Conservation (phyloP, 1,140 invertebrate species). For the Venturia canescens region DNA sequence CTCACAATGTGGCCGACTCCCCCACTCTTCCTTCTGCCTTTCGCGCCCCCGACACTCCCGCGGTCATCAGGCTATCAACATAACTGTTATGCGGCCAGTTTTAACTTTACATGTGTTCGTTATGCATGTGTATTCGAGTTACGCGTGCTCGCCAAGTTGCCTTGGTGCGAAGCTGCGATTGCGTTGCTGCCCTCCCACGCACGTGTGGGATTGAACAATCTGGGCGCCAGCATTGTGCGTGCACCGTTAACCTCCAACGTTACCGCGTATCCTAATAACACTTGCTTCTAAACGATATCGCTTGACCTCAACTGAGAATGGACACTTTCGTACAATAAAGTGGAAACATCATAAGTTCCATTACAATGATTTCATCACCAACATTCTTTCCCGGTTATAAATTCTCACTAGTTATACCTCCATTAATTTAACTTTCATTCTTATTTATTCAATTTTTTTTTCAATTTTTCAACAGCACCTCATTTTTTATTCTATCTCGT, state of each 20-base stretch:
- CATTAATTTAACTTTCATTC: no score
- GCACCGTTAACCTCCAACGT: constrained; percentile 62
- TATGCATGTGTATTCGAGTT: not conserved
- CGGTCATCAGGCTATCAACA: constrained; percentile 63
- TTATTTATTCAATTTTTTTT: no score
- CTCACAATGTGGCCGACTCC: not conserved
- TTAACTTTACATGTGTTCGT: constrained; percentile 35
- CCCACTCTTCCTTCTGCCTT: no score
- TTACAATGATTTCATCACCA: not conserved
- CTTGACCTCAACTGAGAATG: constrained; percentile 1
- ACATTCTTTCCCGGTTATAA: no score
- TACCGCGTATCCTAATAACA: not conserved
- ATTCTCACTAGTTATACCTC: no score
- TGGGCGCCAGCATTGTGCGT: constrained; percentile 55
- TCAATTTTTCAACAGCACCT: no score
- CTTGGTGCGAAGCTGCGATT: constrained; percentile 19
- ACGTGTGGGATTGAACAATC: constrained; percentile 67
- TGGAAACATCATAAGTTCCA: not conserved
- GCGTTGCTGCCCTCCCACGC: constrained; percentile 57
- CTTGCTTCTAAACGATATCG: constrained; percentile 15
- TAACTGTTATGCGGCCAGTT: constrained; percentile 63
- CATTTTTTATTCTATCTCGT: no score
- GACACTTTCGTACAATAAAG: not conserved
- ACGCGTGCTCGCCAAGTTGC: constrained; percentile 39
- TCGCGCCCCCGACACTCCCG: constrained; percentile 56